Evolutionary conservation across 2,113 vertebrate genomes (phyloP), one percentile per base, ranked within the genome.

Genomic region (Madoqua kirkii): DNA sequence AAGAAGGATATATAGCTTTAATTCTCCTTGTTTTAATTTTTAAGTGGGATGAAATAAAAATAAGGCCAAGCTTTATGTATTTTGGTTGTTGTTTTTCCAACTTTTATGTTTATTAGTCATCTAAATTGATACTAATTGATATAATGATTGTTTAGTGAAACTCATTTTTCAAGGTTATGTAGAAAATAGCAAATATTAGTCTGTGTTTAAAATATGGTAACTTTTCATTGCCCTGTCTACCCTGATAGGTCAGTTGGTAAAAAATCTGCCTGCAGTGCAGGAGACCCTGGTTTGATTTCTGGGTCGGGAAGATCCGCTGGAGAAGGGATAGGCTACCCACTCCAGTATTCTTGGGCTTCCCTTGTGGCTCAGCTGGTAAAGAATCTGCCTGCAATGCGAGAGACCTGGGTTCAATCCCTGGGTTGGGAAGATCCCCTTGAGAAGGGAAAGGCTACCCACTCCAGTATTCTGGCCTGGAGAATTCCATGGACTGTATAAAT

Each of bases 151-250:
- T 79, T 83, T 76, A 14, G 6, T 82, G 36, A 96, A 31, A 45
- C 54, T 97, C 3, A 60, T 86, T 95, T 96, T 59, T 94, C 83
- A 94, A 17, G 16, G 15, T 93, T 91, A 76, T n/a, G 21, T 93
- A 62, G 62, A 92, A 74, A 10, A 87, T 36, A 79, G 21, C 54
- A 89, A 67, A 52, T 93, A 12, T 74, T 71, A 83, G 21, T 76
- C 50, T 36, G 11, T 23, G 23, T 87, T 83, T 93, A 81, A 89
- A 97, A 50, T 87, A 83, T 29, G 16, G 52, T 59, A 89, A 89
- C 48, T 59, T 95, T 92, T 96, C 31, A 54, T 45, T 55, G 5
- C 33, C 57, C 89, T 81, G 9, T 81, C 85, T 87, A 48, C 25
- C n/a, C 19, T 71, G 67, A 40, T 40, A 40, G 67, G 19, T 71